Percentiles rank a stretch among this genome's conserved stretches.
Conservation (phyloP, 2,113 vertebrate genomes). For the Tragelaphus buxtoni region DNA sequence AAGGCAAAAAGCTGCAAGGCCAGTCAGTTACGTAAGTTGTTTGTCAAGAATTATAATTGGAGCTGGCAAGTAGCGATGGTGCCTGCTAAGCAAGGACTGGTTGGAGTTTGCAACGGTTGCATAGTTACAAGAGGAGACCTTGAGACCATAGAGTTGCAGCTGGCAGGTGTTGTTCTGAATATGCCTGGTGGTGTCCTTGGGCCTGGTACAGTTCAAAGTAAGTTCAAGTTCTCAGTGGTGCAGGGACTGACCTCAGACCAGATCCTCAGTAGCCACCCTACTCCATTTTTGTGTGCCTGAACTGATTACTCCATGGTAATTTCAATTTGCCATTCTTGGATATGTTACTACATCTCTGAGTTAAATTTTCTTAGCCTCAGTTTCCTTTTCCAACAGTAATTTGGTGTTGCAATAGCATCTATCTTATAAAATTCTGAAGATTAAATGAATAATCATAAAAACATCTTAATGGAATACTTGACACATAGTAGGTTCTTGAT, state of each 20-base stretch:
- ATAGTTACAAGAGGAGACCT: background rate
- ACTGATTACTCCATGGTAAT: background rate
- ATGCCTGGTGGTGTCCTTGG: background rate
- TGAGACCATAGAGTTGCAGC: background rate
- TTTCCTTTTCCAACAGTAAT: background rate
- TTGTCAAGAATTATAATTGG: background rate
- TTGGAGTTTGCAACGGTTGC: background rate
- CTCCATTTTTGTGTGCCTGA: background rate
- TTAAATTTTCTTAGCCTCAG: background rate
- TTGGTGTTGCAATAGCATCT: background rate
- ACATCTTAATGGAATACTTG: background rate
- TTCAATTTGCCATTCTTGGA: background rate
- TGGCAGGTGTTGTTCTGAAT: background rate
- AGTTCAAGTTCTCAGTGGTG: background rate
- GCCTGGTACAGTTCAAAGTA: background rate
- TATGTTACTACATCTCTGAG: background rate
- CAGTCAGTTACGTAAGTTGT: background rate
- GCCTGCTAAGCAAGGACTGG: background rate
- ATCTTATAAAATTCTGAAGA: background rate
- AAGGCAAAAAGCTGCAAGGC: background rate
- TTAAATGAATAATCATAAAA: background rate
- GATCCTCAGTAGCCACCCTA: background rate
- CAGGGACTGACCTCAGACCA: background rate
- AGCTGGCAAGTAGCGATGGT: background rate
- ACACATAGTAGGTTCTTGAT: background rate